Percentiles rank a stretch among this genome's conserved stretches.
Evolutionary conservation across 53 echinoderm and acorn worm species (phyloP).

Genomic region (Glandiceps talaboti): DNA sequence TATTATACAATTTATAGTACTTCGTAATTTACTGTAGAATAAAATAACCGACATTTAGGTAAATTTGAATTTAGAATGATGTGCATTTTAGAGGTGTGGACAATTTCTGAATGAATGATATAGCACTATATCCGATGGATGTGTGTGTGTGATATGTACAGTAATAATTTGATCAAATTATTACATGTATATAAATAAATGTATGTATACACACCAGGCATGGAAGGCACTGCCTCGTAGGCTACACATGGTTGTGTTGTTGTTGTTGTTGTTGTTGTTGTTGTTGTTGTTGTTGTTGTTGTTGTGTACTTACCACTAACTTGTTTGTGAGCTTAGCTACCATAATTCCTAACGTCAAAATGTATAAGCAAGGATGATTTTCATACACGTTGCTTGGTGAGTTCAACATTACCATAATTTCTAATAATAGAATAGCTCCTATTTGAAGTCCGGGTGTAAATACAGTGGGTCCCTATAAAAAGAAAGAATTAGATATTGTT

Average conservation of each 20-base stretch:
- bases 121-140: no score
- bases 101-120: no score
- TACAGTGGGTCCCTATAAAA: constrained; percentile 83
- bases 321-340: constrained; percentile 82
- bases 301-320: constrained; percentile 68
- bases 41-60: no score
- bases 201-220: background rate
- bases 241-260: background rate
- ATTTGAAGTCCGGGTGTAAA: constrained; percentile 84
- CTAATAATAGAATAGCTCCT: constrained; percentile 53
- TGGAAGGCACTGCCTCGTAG: background rate
- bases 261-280: background rate
- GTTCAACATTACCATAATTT: constrained; percentile 48
- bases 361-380: constrained; percentile 50
- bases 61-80: no score
- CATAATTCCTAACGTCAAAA: constrained; percentile 72
- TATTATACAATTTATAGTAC: no score
- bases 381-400: constrained; percentile 58
- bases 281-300: background rate
- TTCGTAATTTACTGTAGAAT: no score
- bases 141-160: no score
- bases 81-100: no score
- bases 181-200: no score
- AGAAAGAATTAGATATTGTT: no score
- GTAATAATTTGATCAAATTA: no score